phyloP scores from a whole-genome alignment of 2,113 vertebrate species.

The Lophura nycthemera region DNA sequence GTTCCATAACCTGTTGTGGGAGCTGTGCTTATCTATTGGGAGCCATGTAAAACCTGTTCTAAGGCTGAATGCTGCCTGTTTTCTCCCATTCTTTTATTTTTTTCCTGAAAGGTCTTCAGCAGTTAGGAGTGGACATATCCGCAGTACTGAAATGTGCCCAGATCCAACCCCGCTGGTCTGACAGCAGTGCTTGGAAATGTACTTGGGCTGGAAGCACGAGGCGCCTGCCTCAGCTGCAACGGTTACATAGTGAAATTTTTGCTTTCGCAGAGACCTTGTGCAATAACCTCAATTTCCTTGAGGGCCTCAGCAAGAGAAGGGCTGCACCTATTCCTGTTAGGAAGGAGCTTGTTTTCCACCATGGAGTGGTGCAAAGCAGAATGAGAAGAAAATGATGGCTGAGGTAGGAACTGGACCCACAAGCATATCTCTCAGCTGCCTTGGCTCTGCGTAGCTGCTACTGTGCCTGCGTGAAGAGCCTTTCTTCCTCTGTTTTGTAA shows the following conservation, averaged over 20 bases:
- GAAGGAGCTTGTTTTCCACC: background rate
- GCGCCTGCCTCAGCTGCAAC: background rate
- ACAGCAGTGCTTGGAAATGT: background rate
- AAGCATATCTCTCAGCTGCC: fast-evolving
- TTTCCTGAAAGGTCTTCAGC: background rate
- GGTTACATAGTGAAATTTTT: background rate
- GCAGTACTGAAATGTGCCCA: background rate
- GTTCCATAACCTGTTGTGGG: background rate
- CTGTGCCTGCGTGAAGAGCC: background rate
- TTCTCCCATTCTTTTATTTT: background rate
- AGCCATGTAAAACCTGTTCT: background rate
- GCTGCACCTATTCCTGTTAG: background rate
- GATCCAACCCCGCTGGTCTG: background rate
- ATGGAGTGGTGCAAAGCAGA: background rate
- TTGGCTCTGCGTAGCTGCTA: fast-evolving
- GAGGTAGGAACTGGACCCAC: background rate
- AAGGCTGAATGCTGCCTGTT: background rate
- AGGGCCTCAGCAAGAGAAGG: background rate
- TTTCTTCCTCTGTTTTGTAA: background rate
- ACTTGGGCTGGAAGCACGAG: background rate
- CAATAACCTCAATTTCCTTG: background rate
- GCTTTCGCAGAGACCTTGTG: background rate
- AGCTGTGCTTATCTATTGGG: background rate
- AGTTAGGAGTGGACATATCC: background rate
- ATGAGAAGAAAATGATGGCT: fast-evolving